A percentile compares a stretch with the other conserved stretches of the same genome.
phyloP scores from a whole-genome alignment of 2,888 invertebrate genomes.

The Agrochola lota region DNA sequence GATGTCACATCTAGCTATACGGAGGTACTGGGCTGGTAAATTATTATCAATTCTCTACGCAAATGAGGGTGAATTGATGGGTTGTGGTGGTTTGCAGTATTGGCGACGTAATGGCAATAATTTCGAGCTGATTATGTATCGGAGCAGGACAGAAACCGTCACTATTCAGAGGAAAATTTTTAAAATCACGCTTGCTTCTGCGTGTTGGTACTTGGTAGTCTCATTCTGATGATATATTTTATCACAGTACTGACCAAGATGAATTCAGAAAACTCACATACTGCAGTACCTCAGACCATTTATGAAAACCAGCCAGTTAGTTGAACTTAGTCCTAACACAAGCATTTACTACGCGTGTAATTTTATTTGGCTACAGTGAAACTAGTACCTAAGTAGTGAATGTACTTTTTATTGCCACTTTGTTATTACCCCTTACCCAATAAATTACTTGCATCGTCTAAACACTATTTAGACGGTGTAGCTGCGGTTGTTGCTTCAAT shows the following conservation, averaged over 20 bases:
- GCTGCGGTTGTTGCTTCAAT: too few relatives aligned
- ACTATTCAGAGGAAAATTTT: neutral
- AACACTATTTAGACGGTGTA: too few relatives aligned
- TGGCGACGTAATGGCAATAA: neutral
- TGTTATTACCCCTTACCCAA: too few relatives aligned
- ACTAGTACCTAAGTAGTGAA: too few relatives aligned
- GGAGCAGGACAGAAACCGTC: neutral
- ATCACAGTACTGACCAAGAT: too few relatives aligned
- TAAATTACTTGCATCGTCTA: too few relatives aligned
- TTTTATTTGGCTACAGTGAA: too few relatives aligned
- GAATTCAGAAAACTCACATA: neutral
- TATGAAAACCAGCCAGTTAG: too few relatives aligned
- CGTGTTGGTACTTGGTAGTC: neutral
- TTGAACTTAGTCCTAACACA: too few relatives aligned
- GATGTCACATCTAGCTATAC: constrained; percentile 5
- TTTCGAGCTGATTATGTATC: neutral
- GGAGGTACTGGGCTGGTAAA: neutral
- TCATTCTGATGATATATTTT: too few relatives aligned
- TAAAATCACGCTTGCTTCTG: neutral
- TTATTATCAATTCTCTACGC: constrained; percentile 11
- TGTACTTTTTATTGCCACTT: too few relatives aligned
- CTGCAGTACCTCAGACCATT: neutral
- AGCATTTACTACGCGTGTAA: too few relatives aligned
- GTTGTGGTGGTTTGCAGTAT: neutral
- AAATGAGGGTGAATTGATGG: constrained; percentile 16